A percentile compares a stretch with the other conserved stretches of the same genome.
Conservation (phyloP, 2,888 invertebrate genomes). For the Clitarchus hookeri region DNA sequence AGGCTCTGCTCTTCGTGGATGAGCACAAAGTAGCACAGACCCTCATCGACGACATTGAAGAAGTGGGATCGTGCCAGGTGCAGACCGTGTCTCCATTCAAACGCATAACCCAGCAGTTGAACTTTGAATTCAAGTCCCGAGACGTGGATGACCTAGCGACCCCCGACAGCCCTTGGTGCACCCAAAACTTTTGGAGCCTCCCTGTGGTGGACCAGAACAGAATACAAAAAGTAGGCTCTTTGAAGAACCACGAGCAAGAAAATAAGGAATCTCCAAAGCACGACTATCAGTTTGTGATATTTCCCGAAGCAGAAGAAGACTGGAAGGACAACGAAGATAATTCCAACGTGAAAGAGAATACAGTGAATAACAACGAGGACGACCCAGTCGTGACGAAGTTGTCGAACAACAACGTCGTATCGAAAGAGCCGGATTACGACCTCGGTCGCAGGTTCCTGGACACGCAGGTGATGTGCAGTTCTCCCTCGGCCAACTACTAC, state of each 20-base stretch:
- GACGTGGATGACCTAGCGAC: slow-evolving; percentile 68
- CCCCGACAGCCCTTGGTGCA: slow-evolving; percentile 65
- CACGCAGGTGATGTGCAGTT: slow-evolving; percentile 54
- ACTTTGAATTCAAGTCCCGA: slow-evolving; percentile 71
- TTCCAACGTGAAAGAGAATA: slow-evolving; percentile 29
- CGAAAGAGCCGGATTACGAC: slow-evolving; percentile 51
- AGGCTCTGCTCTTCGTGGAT: slow-evolving; percentile 81
- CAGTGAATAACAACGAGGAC: slow-evolving; percentile 25
- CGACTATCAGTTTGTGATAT: slow-evolving; percentile 61
- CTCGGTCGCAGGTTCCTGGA: slow-evolving; percentile 57
- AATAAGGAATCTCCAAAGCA: slow-evolving; percentile 29
- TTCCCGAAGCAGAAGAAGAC: slow-evolving; percentile 61
- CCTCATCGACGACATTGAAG: slow-evolving; percentile 48
- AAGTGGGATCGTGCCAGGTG: slow-evolving; percentile 51
- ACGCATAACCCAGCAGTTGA: slow-evolving; percentile 76
- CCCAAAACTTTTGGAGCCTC: slow-evolving; percentile 64
- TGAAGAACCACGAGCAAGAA: slow-evolving; percentile 47
- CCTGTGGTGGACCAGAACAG: slow-evolving; percentile 10
- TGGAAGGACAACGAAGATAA: slow-evolving; percentile 44
- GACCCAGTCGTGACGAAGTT: background rate
- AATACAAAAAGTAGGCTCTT: slow-evolving; percentile 21
- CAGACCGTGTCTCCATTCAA: slow-evolving; percentile 73
- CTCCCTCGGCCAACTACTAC: slow-evolving; percentile 77
- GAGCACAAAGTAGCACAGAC: slow-evolving; percentile 66
- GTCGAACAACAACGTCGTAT: slow-evolving; percentile 30